A percentile compares a stretch with the other conserved stretches of the same genome.
phyloP scores from a whole-genome alignment of 2,888 invertebrate species.

The Macaria notata region DNA sequence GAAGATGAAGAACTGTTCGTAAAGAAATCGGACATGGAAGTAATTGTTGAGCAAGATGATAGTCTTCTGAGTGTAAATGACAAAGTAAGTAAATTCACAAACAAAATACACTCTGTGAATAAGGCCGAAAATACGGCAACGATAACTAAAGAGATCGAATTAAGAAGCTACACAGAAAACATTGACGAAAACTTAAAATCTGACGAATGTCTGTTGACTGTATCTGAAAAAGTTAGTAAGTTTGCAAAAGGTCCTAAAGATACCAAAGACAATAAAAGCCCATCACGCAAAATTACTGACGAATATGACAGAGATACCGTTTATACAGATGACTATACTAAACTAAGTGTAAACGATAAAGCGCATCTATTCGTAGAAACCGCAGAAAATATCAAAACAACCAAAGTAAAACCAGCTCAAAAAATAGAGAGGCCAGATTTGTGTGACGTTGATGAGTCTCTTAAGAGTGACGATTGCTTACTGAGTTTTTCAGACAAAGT shows the following conservation, averaged over 20 bases:
- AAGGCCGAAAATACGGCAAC: conserved; percentile 54
- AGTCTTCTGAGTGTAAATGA: conserved; percentile 81
- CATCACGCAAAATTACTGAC: conserved; percentile 65
- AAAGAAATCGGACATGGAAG: conserved; percentile 57
- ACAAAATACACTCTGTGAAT: conserved; percentile 58
- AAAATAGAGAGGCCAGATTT: conserved; percentile 77
- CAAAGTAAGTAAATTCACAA: conserved; percentile 78
- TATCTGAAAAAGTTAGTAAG: conserved; percentile 86
- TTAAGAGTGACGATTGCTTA: conserved; percentile 83
- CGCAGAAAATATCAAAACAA: conserved; percentile 79
- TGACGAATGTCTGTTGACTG: conserved; percentile 85
- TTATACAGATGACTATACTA: conserved; percentile 73
- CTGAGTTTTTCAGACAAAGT: conserved; percentile 86
- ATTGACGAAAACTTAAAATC: conserved; percentile 74
- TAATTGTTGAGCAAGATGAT: conserved; percentile 70
- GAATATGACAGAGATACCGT: conserved; percentile 80
- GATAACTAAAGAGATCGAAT: conserved; percentile 60
- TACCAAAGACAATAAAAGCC: conserved; percentile 62
- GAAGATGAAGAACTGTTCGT: conserved; percentile 77
- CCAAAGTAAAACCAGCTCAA: conserved; percentile 60
- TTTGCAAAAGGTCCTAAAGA: conserved; percentile 79
- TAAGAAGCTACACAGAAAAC: conserved; percentile 73
- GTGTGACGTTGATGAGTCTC: conserved; percentile 79
- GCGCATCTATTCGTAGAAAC: conserved; percentile 84
- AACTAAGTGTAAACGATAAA: conserved; percentile 85